Base-by-base conservation (phyloP, 2,113 vertebrate genomes). In the Rynchops niger region DNA sequence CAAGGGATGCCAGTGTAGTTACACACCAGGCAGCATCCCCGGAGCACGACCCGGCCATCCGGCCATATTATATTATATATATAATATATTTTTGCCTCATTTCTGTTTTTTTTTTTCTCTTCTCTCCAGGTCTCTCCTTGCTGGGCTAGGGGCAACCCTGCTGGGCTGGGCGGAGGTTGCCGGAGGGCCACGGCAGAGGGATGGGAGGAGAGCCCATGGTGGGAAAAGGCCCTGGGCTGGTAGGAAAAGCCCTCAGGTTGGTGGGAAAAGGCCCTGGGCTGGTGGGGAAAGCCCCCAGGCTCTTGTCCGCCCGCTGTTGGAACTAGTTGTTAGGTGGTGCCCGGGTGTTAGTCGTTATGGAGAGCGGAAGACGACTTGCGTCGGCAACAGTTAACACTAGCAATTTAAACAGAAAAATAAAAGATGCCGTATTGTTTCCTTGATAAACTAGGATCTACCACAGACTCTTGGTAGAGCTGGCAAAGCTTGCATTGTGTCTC, bases 371-470 rank as follows among this genome's bases (percentile, higher is more conserved):
- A 95, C 90, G 96, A 96, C 96, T 97, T 73, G 96, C 94, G 96
- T 91, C 42, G 90, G 97, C 93, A 97, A 98, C 96, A 97, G 88
- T 95, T 95, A 96, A 97, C 95, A 94, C 96, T 97, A 98, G 96
- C 95, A 91, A 96, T 94, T 74, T 45, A 98, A 97, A 97, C 97
- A 97, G 96, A 94, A 98, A 96, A 95, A 59, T 43, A 95, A 97
- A 91, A 97, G 94, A 95, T 98, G 93, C 97, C 95, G 59, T 94
- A 97, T 95, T 97, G 93, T 97, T 98, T 98, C 96, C 97, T 97
- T 91, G 94, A 93, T 86, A 88, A 90, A 90, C 93, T 97, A 96
- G 95, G 80, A 96, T 97, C 97, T 98, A 98, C 98, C 97, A 97
- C 84, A 97, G 95, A 92, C 95, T 96, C 96, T 97, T 93, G 97